These are phyloP conservation scores for Catharus fuscescens DNA, from an alignment of 2,113 vertebrate genomes.

Conservation along the genomic window DNA sequence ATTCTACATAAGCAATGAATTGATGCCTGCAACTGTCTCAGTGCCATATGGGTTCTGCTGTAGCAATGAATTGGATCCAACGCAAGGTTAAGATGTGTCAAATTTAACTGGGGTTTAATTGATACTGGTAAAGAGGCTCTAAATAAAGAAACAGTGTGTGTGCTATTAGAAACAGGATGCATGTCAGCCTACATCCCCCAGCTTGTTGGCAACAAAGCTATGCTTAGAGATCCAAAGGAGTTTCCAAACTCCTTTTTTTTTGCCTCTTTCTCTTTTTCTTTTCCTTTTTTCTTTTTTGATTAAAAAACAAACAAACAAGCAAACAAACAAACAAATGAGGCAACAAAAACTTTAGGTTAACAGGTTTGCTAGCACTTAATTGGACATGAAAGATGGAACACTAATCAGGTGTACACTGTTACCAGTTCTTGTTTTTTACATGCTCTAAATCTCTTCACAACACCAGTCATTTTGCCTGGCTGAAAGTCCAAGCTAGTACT, in stretches of 20 bases:
- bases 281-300: neutral
- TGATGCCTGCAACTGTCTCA: conserved; percentile 83
- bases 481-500: neutral
- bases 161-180: conserved; percentile 72
- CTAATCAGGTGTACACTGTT: neutral
- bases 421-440: neutral
- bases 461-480: neutral
- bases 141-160: conserved; percentile 83
- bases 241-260: conserved; percentile 62
- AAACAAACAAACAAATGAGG: neutral
- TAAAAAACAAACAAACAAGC: neutral
- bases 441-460: neutral
- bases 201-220: conserved; percentile 68
- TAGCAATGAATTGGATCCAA: conserved; percentile 85
- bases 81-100: conserved; percentile 90
- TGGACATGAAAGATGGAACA: neutral
- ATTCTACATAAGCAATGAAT: conserved; percentile 82
- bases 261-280: neutral
- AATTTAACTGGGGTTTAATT: conserved; percentile 91
- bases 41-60: conserved; percentile 89
- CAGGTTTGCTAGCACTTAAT: conserved; percentile 28
- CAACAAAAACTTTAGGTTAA: conserved; percentile 28
- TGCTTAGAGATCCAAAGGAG: conserved; percentile 67
- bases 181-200: conserved; percentile 66
- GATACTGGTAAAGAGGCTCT: conserved; percentile 85